Evolutionary conservation across 1,140 invertebrate species (phyloP), one percentile per base, ranked within the genome.

Genomic region (Phocides pigmalion): DNA sequence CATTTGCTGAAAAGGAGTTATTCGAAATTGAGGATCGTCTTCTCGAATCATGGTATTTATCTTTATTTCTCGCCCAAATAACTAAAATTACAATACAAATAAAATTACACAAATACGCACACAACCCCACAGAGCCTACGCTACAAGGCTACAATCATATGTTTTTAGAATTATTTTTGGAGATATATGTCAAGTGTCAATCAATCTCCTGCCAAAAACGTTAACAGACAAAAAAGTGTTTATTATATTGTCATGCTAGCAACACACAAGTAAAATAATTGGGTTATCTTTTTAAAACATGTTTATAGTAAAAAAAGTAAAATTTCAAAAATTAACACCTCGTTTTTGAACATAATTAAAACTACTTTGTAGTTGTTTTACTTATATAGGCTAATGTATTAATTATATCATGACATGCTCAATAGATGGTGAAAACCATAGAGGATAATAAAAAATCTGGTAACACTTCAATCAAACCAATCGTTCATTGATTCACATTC

Each of bases 1-100:
- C 91, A 98, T 97, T 93, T 98, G 97, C 89, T 99, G 97, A 62
- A 94, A 84, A 0, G 97, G 96, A 66, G 93, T 97, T 53, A 98
- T 97, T 53, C 95, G 93, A 90, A 95, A 97, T 66, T 92, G 92
- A 32, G 94, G 95, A 89, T 97, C 95, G 68, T 97, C 88, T 84
- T 89, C 88, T 92, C 62, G 94, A 70, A 90, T 94, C 92, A 78
- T 87, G 54, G 70, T 70, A 73, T 70, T 68, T 44, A 58, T 54
- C 25, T 35, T 54, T 39, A 39, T 14, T 3, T 14, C 14, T 12
- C n/a, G 9, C 25, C 1, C 32, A 8, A n/a, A 35, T 35, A n/a
- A n/a, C 5, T 35, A 12, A 35, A 35, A 35, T 35, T 4, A 35
- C 32, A 35, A 35, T 11, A 11, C 32, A n/a, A 12, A 35, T 11